phyloP scores from a whole-genome alignment of 2,113 vertebrate species.

The Oreocharis arfaki region DNA sequence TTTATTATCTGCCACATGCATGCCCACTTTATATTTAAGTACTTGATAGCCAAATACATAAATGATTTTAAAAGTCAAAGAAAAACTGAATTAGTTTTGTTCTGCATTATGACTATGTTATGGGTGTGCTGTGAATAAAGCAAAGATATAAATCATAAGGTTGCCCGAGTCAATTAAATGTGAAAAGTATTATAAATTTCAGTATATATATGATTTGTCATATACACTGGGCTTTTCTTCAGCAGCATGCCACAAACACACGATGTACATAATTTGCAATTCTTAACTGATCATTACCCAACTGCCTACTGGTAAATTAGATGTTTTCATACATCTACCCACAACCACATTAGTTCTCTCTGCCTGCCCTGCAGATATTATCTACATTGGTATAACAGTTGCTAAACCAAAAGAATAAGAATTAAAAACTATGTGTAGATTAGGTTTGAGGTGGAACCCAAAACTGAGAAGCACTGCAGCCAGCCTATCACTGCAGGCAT shows the following conservation, averaged over 20 bases:
- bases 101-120: slow-evolving; percentile 11
- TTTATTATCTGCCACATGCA: slow-evolving; percentile 18
- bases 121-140: background rate
- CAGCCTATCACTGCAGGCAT: background rate
- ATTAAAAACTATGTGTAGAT: background rate
- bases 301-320: slow-evolving; percentile 47
- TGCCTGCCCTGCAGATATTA: slow-evolving; percentile 1
- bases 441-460: slow-evolving; percentile 1
- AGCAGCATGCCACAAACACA: slow-evolving; percentile 14
- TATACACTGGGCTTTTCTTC: slow-evolving; percentile 16
- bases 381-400: background rate
- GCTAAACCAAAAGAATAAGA: slow-evolving; percentile 28
- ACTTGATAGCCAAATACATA: slow-evolving; percentile 21
- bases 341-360: slow-evolving; percentile 32
- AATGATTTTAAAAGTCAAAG: slow-evolving; percentile 50
- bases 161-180: slow-evolving; percentile 40
- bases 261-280: slow-evolving; percentile 38
- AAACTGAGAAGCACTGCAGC: background rate
- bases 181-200: slow-evolving; percentile 41
- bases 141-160: slow-evolving; percentile 37
- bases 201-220: slow-evolving; percentile 8
- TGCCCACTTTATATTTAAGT: slow-evolving; percentile 39
- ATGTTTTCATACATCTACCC: slow-evolving; percentile 28
- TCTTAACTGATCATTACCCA: slow-evolving; percentile 51
- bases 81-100: slow-evolving; percentile 37